These are phyloP conservation scores for Oryzias woworae DNA, from an alignment of 2,113 vertebrate species.

Conservation along the genomic window DNA sequence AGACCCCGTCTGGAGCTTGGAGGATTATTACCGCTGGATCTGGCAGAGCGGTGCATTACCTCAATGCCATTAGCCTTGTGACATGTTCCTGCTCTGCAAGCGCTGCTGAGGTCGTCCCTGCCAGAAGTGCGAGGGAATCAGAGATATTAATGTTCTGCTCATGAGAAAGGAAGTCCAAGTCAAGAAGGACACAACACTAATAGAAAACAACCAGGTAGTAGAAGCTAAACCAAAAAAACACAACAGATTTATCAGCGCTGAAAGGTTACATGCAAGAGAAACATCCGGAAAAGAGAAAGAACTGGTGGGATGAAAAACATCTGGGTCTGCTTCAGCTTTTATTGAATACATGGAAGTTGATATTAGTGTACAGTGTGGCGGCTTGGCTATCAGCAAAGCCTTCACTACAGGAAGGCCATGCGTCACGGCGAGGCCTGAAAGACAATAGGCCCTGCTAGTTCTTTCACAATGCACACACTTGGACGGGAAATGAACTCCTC, in stretches of 20 bases:
- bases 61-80: conserved; percentile 55
- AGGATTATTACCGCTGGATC: conserved; percentile 61
- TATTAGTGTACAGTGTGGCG: conserved; percentile 50
- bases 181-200: neutral
- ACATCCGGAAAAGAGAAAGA: conserved; percentile 35
- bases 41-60: conserved; percentile 67
- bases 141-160: conserved; percentile 38
- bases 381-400: conserved; percentile 61
- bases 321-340: conserved; percentile 55
- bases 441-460: conserved; percentile 63
- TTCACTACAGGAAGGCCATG: conserved; percentile 69
- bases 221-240: conserved; percentile 8
- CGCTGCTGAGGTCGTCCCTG: conserved; percentile 25
- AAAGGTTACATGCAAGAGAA: conserved; percentile 35
- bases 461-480: conserved; percentile 54
- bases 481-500: conserved; percentile 63
- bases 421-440: conserved; percentile 50
- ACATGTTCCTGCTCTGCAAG: conserved; percentile 43
- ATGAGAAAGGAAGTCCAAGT: conserved; percentile 6
- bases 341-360: conserved; percentile 71
- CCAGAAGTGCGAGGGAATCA: conserved; percentile 43
- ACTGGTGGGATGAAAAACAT: conserved; percentile 47
- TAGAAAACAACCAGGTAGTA: conserved; percentile 23
- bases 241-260: conserved; percentile 36
- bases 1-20: conserved; percentile 47